These are phyloP conservation scores for Caenorhabditis latens DNA, from an alignment of 1,140 invertebrate species.

Conservation along the genomic window DNA sequence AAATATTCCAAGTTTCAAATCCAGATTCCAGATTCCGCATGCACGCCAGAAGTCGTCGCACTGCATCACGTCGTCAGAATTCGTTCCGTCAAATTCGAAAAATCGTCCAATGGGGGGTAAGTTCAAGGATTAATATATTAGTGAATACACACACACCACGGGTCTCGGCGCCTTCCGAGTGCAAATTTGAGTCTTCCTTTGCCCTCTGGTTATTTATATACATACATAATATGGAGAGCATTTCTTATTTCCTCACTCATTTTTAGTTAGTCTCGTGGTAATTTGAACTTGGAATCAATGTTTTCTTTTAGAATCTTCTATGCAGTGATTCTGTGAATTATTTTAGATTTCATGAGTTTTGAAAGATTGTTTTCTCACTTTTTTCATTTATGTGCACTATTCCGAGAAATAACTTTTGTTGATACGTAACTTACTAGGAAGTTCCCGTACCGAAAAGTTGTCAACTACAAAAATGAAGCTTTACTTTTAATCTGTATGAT, in stretches of 20 bases:
- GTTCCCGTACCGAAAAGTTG: too few relatives aligned
- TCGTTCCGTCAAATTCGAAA: constrained; percentile 48
- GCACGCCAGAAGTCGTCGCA: constrained; percentile 15
- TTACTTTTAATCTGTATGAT: too few relatives aligned
- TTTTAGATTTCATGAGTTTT: too few relatives aligned
- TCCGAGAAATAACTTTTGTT: too few relatives aligned
- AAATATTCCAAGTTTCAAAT: background rate
- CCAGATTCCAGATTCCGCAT: background rate
- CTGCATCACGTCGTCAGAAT: constrained; percentile 30
- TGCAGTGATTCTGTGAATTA: too few relatives aligned
- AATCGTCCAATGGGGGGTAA: constrained; percentile 47
- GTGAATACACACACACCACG: background rate
- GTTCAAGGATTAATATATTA: constrained; percentile 33
- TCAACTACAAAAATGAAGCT: too few relatives aligned
- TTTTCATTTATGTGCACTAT: too few relatives aligned
- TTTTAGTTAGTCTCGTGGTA: constrained; percentile 3
- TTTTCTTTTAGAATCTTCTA: too few relatives aligned
- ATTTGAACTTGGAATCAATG: background rate
- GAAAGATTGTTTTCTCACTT: too few relatives aligned
- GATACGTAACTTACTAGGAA: too few relatives aligned
- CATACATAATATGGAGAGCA: background rate
- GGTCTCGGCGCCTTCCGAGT: background rate
- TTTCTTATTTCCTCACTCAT: background rate
- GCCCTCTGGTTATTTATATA: constrained; percentile 39
- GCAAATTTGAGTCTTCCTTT: constrained; percentile 41